These are phyloP conservation scores for Xiphophorus couchianus DNA, from an alignment of 2,113 vertebrate species.

Conservation along the genomic window DNA sequence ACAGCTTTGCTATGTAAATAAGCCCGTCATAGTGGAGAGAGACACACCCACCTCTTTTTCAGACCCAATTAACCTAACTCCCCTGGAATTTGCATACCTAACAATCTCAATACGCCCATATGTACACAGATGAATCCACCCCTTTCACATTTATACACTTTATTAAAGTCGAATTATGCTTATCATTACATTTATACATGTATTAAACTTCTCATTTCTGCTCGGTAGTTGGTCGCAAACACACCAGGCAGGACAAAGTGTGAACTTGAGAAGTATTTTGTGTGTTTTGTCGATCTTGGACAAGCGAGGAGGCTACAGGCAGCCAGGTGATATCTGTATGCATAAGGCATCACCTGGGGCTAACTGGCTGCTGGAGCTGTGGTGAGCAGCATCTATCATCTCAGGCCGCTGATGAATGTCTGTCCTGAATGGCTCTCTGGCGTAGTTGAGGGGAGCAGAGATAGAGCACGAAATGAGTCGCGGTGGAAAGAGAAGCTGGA, in stretches of 20 bases:
- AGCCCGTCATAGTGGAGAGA: conserved; percentile 73
- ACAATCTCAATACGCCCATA: conserved; percentile 55
- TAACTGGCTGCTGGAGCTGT: conserved; percentile 72
- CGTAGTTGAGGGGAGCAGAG: conserved; percentile 42
- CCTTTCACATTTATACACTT: conserved; percentile 27
- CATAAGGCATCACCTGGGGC: conserved; percentile 63
- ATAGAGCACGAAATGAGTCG: conserved; percentile 63
- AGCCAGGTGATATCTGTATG: conserved; percentile 76
- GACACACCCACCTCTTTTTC: conserved; percentile 79
- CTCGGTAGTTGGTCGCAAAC: conserved; percentile 7
- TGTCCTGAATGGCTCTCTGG: conserved; percentile 72
- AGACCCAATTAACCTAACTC: conserved; percentile 81
- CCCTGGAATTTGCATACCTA: conserved; percentile 73
- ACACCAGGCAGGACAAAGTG: conserved; percentile 1
- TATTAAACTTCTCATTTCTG: conserved; percentile 30
- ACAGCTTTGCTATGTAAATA: conserved; percentile 81
- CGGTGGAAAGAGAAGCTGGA: conserved; percentile 39
- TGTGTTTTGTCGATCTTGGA: conserved; percentile 23
- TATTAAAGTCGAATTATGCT: conserved; percentile 21
- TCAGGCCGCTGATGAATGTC: conserved; percentile 74
- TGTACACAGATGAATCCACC: conserved; percentile 18
- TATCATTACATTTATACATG: background rate
- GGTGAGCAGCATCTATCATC: conserved; percentile 77
- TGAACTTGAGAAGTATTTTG: conserved; percentile 21
- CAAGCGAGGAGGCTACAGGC: conserved; percentile 36